Base-by-base conservation (phyloP, 64 coral and sea anemone species). In the Stylophora pistillata region DNA sequence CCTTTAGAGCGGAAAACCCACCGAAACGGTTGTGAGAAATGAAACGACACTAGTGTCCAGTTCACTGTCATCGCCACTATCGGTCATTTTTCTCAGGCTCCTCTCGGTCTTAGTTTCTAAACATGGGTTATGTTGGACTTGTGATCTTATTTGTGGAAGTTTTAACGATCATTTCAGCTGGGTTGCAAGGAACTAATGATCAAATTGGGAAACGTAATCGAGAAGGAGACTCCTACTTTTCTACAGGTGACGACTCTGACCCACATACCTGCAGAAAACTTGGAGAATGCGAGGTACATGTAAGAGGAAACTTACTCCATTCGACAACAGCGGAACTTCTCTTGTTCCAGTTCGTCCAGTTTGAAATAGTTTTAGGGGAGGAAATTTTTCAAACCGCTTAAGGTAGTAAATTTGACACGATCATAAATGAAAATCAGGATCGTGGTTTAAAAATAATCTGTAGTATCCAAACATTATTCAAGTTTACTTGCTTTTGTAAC, bases 181-280 rank as follows among this genome's bases (percentile, higher is more conserved):
- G 53, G 10, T 53, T 53, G 0, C 34, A 55, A 10, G 60, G 53
- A 69, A 70, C 29, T 3, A 26, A 1, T 14, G 30, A 53, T 37
- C 33, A 53, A 27, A 26, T 13, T n/a, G 23, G 13, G 15, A 37
- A 68, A 20, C 26, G 9, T 84, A 18, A 84, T 53, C 25, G 26
- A 53, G 64, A 84, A 41, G 80, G 80, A 84, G 80, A 84, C 80
- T 84, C 80, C 1, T 84, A 52, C 61, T 84, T 84, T 53, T 70
- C 59, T 53, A 20, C 21, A 68, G 2, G 10, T 47, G 61, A 84
- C 13, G 32, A 33, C 53, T 69, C 80, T 68, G 16, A 69, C 15
- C 20, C 31, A 68, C 20, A n/a, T 4, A 69, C 61, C 0, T 84
- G 80, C 16, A n/a, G 31, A 84, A 84, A 28, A 69, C 37, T 23